Percentiles rank a stretch among this genome's conserved stretches.
Evolutionary conservation across 1,140 invertebrate species (phyloP).

Genomic region (Drosophila pandora): DNA sequence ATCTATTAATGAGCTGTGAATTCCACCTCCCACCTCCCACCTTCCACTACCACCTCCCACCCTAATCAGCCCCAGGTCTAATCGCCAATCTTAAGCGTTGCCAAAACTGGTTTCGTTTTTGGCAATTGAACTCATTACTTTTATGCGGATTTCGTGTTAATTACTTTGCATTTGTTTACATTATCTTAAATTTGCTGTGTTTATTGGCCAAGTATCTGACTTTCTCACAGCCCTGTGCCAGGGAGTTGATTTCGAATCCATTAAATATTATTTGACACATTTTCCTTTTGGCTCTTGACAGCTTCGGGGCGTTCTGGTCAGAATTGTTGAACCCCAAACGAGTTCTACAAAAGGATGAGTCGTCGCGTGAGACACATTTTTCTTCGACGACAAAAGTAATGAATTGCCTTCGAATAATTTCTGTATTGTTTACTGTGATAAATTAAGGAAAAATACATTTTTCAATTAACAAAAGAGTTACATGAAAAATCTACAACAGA

Average conservation of each 20-base stretch:
- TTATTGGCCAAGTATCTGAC: constrained; percentile 54
- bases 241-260: constrained; percentile 20
- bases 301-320: constrained; percentile 37
- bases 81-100: constrained; percentile 6
- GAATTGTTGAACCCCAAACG: constrained; percentile 44
- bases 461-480: neutral
- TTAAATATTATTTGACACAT: constrained; percentile 52
- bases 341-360: constrained; percentile 16
- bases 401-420: neutral
- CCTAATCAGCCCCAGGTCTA: neutral
- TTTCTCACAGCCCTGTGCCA: constrained; percentile 64
- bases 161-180: constrained; percentile 75
- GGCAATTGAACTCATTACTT: constrained; percentile 74
- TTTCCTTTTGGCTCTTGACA: constrained; percentile 30
- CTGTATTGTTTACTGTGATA: neutral
- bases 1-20: constrained; percentile 78
- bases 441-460: neutral
- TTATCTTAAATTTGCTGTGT: constrained; percentile 68
- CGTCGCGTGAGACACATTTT: neutral
- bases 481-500: neutral
- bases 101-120: constrained; percentile 59
- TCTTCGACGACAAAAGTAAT: neutral
- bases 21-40: constrained; percentile 1
- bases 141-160: constrained; percentile 77
- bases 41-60: neutral